Evolutionary conservation across 2,888 invertebrate genomes (phyloP).

Genomic region (Chydorus sphaericus): DNA sequence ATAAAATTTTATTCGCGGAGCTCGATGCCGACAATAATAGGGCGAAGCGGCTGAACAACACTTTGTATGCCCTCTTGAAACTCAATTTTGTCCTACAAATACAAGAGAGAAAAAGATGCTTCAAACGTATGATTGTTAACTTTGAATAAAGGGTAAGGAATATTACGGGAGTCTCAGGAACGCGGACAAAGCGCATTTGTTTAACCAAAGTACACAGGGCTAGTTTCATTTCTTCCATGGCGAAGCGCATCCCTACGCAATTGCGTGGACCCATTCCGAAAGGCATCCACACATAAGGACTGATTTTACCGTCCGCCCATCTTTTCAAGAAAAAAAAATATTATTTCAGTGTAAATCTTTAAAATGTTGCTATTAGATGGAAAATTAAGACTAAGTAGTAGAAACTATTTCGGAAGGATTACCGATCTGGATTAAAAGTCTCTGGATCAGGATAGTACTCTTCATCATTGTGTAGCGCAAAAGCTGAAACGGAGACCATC

Average conservation of each 20-base stretch:
- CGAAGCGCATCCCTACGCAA: slow-evolving; percentile 16
- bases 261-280: slow-evolving; percentile 17
- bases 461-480: slow-evolving; percentile 41
- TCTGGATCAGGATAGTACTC: slow-evolving; percentile 39
- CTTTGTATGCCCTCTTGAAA: not conserved
- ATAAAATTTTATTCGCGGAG: too few relatives aligned
- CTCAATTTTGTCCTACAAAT: not conserved
- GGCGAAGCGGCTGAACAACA: not conserved
- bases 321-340: too few relatives aligned
- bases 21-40: not conserved
- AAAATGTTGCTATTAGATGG: too few relatives aligned
- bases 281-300: slow-evolving; percentile 13
- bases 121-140: not conserved
- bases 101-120: too few relatives aligned
- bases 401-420: too few relatives aligned
- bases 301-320: not conserved
- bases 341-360: too few relatives aligned
- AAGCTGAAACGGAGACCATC: slow-evolving; percentile 39
- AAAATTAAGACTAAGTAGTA: too few relatives aligned
- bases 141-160: too few relatives aligned
- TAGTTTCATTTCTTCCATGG: slow-evolving; percentile 11
- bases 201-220: slow-evolving; percentile 10
- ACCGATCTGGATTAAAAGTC: slow-evolving; percentile 40
- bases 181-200: slow-evolving; percentile 3
- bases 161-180: slow-evolving; percentile 2